Conservation (phyloP, 2,797 vertebrate genomes). For the Morelia viridis region DNA sequence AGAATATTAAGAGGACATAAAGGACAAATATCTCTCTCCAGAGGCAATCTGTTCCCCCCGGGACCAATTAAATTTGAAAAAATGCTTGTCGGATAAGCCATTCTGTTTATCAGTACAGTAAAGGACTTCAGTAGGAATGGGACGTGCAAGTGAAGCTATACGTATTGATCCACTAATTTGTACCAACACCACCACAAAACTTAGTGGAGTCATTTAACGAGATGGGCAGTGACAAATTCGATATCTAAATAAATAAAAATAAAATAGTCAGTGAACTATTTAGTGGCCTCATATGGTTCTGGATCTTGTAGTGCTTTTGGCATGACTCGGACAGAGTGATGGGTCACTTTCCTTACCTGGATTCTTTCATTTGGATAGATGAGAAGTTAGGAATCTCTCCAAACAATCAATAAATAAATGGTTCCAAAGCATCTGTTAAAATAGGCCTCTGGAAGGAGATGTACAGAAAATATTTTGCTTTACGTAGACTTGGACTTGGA, state of each 20-base stretch:
- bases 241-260: too few species aligned
- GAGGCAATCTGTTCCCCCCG: background rate
- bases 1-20: background rate
- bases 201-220: too few species aligned
- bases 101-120: background rate
- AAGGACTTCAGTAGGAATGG: too few species aligned
- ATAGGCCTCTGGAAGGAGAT: background rate
- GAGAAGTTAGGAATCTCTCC: background rate
- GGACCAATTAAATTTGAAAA: background rate
- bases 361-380: background rate
- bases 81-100: background rate
- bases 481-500: background rate
- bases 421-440: background rate
- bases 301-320: too few species aligned
- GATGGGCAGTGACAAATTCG: too few species aligned
- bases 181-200: too few species aligned
- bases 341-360: background rate
- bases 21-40: background rate
- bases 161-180: too few species aligned
- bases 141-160: too few species aligned
- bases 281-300: too few species aligned
- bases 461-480: background rate
- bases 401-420: background rate
- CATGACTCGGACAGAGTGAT: background rate
- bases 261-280: too few species aligned